Evolutionary conservation across 2,888 invertebrate genomes (phyloP).

Genomic region (Scaptodrosophila latifasciaeformis): DNA sequence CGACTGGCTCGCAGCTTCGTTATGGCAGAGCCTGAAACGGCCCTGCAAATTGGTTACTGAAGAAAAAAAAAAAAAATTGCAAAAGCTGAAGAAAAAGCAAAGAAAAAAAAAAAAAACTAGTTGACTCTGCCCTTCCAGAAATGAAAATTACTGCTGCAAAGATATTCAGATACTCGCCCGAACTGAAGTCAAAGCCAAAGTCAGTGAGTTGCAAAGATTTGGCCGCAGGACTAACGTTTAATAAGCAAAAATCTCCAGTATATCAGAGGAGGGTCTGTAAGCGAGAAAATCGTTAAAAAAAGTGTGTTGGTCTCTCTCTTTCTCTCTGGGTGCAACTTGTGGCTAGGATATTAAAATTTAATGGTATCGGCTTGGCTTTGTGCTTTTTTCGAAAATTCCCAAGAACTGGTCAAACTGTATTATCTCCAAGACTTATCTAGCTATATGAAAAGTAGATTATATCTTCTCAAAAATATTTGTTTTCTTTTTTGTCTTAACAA

Average conservation of each 20-base stretch:
- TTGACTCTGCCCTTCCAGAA: neutral
- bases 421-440: too few relatives aligned
- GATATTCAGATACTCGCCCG: neutral
- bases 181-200: conserved; percentile 39
- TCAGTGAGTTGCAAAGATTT: conserved; percentile 50
- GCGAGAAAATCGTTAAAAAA: too few relatives aligned
- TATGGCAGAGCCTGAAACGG: conserved; percentile 42
- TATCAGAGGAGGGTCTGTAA: too few relatives aligned
- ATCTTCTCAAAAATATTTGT: too few relatives aligned
- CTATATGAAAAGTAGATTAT: too few relatives aligned
- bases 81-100: neutral
- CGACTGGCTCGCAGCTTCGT: conserved; percentile 67
- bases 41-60: conserved; percentile 14
- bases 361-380: too few relatives aligned
- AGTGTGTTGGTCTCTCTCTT: too few relatives aligned
- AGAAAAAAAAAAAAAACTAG: neutral
- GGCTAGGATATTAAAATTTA: too few relatives aligned
- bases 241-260: conserved; percentile 30
- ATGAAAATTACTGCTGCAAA: neutral
- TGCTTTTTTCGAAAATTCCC: too few relatives aligned
- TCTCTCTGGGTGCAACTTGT: too few relatives aligned
- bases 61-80: neutral
- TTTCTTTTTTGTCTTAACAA: too few relatives aligned
- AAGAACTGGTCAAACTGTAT: too few relatives aligned
- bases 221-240: conserved; percentile 55